Evolutionary conservation across 2,113 vertebrate species (phyloP).

Genomic region (Gopherus evgoodei): DNA sequence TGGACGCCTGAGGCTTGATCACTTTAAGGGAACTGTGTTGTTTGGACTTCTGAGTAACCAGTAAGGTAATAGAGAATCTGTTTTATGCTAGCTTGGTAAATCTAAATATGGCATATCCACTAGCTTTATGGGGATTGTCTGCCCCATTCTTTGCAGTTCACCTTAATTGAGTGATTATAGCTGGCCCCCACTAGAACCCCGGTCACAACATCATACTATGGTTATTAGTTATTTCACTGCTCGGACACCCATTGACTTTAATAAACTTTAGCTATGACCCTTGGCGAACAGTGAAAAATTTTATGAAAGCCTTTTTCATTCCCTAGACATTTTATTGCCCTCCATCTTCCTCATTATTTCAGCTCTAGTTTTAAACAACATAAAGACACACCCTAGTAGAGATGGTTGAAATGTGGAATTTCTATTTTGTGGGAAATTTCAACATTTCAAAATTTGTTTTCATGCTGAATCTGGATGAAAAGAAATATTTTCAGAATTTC

Average conservation of each 20-base stretch:
- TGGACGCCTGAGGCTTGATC: too few species aligned
- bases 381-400: background rate
- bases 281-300: background rate
- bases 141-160: too few species aligned
- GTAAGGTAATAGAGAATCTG: too few species aligned
- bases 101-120: too few species aligned
- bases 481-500: background rate
- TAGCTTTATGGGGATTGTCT: too few species aligned
- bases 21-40: too few species aligned
- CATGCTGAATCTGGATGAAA: background rate
- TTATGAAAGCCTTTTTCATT: background rate
- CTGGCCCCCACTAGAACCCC: too few species aligned
- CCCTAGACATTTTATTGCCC: background rate
- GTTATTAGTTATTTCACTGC: background rate
- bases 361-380: background rate
- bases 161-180: too few species aligned
- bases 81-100: too few species aligned
- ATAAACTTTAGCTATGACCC: background rate
- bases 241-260: background rate
- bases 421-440: background rate
- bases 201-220: background rate
- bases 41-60: too few species aligned
- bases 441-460: background rate
- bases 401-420: background rate
- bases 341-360: background rate